Conservation (phyloP, 2,797 vertebrate genomes). For the Chiroxiphia lanceolata region DNA sequence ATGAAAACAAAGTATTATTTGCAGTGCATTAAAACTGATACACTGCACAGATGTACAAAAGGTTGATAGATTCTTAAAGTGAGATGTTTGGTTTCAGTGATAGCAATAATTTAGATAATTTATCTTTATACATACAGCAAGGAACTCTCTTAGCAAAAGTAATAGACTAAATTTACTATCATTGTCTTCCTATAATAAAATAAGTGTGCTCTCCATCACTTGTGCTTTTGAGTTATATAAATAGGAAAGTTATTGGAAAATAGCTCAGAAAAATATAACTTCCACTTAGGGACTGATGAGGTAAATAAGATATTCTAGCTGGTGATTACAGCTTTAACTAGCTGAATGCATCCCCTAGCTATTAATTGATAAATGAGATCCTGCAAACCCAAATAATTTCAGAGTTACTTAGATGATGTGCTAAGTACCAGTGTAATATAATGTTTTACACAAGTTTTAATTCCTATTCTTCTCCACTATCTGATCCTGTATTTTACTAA, state of each 20-base stretch:
- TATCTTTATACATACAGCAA: conserved; percentile 45
- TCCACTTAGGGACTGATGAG: conserved; percentile 34
- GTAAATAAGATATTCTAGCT: conserved; percentile 53
- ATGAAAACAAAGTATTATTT: conserved; percentile 19
- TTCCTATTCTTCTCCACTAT: background rate
- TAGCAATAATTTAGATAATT: conserved; percentile 19
- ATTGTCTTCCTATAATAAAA: conserved; percentile 6
- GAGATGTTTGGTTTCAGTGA: conserved; percentile 31
- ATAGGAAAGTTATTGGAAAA: conserved; percentile 61
- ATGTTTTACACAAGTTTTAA: background rate
- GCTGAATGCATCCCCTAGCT: conserved; percentile 36
- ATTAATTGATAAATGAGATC: conserved; percentile 39
- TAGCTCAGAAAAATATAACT: conserved; percentile 59
- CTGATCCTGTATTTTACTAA: background rate
- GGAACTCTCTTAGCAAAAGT: conserved; percentile 47
- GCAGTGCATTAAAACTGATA: background rate
- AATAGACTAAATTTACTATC: conserved; percentile 17
- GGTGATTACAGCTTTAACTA: conserved; percentile 37
- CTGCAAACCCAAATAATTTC: conserved; percentile 2
- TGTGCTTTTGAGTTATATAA: conserved; percentile 58
- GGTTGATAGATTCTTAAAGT: background rate
- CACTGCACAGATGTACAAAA: background rate
- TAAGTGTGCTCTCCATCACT: background rate
- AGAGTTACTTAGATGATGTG: conserved; percentile 13
- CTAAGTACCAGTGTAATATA: background rate